A percentile compares a stretch with the other conserved stretches of the same genome.
Evolutionary conservation across 2,113 vertebrate species (phyloP).

Genomic region (Ranitomeya imitator): DNA sequence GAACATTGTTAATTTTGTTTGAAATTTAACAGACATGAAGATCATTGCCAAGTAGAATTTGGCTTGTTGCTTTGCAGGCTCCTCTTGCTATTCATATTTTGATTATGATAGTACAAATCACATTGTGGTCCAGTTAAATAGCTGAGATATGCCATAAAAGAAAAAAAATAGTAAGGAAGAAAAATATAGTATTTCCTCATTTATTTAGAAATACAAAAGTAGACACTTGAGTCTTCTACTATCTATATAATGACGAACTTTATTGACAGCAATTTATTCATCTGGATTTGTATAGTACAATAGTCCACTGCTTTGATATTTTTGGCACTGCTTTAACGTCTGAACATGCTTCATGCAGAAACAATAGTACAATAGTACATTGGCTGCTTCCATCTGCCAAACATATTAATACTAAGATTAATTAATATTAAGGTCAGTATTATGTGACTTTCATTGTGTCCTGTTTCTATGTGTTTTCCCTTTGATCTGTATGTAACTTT

Average conservation of each 20-base stretch:
- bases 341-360: neutral
- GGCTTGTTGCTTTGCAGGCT: conserved; percentile 36
- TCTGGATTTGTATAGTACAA: neutral
- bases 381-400: neutral
- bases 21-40: conserved; percentile 33
- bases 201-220: neutral
- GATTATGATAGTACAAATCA: conserved; percentile 34
- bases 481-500: neutral
- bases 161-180: neutral
- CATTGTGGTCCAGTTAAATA: conserved; percentile 11
- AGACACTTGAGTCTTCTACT: neutral
- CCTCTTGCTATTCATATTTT: conserved; percentile 43
- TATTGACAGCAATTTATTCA: neutral
- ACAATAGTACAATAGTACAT: conserved; percentile 4
- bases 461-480: neutral
- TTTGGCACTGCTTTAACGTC: neutral
- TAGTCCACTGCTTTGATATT: neutral
- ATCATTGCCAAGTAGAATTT: conserved; percentile 43
- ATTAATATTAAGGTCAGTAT: neutral
- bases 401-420: neutral
- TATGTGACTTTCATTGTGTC: neutral
- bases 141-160: neutral
- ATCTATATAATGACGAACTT: neutral
- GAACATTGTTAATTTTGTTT: conserved; percentile 45
- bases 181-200: conserved; percentile 8